A percentile compares a stretch with the other conserved stretches of the same genome.
Conservation (phyloP, 2,113 vertebrate species). For the Mastomys coucha region DNA sequence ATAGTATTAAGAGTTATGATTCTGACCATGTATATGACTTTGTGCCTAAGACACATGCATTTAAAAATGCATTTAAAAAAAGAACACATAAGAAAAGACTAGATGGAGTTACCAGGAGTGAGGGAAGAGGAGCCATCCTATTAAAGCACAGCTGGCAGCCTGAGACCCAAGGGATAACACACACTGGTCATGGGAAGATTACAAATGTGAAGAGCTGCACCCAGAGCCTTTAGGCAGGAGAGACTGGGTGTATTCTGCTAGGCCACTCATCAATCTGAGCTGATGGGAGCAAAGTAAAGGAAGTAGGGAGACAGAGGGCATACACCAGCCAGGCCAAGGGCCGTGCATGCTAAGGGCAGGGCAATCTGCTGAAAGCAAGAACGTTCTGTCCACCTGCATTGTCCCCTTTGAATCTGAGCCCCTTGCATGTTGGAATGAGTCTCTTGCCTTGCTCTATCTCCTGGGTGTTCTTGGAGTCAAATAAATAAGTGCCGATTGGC, state of each 20-base stretch:
- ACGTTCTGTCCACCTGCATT: rapidly evolving
- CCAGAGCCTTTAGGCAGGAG: not conserved
- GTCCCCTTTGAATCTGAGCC: not conserved
- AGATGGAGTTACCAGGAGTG: not conserved
- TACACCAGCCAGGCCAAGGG: not conserved
- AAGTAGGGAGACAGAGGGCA: rapidly evolving
- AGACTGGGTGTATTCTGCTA: not conserved
- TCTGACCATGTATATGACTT: slow-evolving; percentile 70
- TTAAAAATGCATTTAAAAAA: no score
- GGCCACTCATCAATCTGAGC: not conserved
- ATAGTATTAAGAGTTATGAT: not conserved
- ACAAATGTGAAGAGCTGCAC: not conserved
- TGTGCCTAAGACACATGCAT: slow-evolving; percentile 18
- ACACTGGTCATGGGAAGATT: no score
- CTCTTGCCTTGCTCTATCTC: not conserved
- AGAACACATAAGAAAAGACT: not conserved
- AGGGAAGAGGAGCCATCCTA: not conserved
- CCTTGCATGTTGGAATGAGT: not conserved
- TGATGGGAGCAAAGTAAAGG: no score
- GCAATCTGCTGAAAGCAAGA: not conserved
- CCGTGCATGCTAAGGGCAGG: not conserved
- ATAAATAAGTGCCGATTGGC: not conserved
- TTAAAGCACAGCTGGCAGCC: not conserved
- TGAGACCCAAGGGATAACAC: not conserved
- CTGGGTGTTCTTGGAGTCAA: not conserved